Evolutionary conservation across 2,888 invertebrate species (phyloP), one percentile per base, ranked within the genome.

Genomic region (Chymomyza fuscimana): DNA sequence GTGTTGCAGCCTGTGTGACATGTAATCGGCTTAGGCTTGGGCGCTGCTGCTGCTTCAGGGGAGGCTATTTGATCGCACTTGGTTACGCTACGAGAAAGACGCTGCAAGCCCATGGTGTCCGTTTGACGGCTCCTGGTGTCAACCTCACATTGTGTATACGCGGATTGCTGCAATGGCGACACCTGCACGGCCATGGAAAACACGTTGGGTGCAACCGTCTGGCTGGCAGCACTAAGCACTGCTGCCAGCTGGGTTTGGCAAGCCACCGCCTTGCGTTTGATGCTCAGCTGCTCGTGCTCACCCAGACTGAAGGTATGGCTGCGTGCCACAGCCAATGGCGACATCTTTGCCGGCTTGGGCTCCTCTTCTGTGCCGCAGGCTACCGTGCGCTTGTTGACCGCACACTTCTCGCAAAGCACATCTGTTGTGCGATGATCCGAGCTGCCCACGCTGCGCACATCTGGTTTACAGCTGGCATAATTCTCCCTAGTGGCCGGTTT

Each of bases 281-380:
- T 85, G 65, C 92, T 92, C 0, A 93, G 82, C 76, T 92, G 93
- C 63, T 93, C 93, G 36, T 81, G 86, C 63, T 93, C 94, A 3
- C 94, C 94, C 79, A 94, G 92, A 82, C 94, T 93, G 80, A 94
- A 94, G 0, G 94, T 94, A 73, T 93, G 93, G 82, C 94, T 94
- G 66, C 94, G 91, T 2, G 92, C 92, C 1, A 80, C 76, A 66
- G 78, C 40, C 63, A 74, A 82, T 4, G 78, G 73, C 15, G 60
- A 9, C 4, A 58, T 40, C 32, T 52, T 60, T 4, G 50, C 22
- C 0, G 71, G 19, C 32, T 80, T 79, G 0, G 66, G 36, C n/a
- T 72, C 62, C 4, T 82, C 81, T 5, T 91, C 91, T 1, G 93
- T 91, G 50, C 95, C 94, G 16, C 94, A 93, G 7, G 93, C 94